Conservation (phyloP, 2,113 vertebrate genomes). For the Fulmarus glacialis region DNA sequence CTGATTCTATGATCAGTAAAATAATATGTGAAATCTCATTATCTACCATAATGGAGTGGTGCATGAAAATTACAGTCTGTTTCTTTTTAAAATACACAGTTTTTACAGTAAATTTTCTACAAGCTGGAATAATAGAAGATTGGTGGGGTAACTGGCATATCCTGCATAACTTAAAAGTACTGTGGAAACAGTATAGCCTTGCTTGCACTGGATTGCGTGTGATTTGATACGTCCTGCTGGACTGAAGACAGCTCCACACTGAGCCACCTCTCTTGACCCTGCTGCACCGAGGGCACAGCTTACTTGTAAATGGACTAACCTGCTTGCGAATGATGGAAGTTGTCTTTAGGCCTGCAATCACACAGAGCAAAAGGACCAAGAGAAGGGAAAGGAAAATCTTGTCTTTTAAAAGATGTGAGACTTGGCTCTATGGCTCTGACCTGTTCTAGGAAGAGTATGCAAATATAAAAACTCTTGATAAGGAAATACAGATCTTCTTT, state of each 20-base stretch:
- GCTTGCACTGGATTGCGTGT: neutral
- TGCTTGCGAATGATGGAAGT: neutral
- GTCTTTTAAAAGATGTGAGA: neutral
- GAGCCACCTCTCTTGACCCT: accelerated
- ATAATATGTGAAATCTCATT: slow-evolving; percentile 10
- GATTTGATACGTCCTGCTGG: neutral
- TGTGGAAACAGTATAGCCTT: neutral
- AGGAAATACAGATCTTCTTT: neutral
- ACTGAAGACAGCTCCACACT: neutral
- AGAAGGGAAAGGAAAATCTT: neutral
- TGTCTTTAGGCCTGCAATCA: neutral
- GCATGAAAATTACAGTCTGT: neutral
- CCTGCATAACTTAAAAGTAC: neutral
- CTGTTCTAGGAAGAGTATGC: neutral
- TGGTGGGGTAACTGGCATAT: neutral
- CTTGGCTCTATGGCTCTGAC: neutral
- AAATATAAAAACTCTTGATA: neutral
- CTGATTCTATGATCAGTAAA: neutral
- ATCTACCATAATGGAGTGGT: neutral
- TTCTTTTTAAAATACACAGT: neutral
- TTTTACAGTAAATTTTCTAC: neutral
- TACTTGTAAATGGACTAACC: neutral
- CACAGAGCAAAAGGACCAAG: neutral
- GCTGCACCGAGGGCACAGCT: neutral
- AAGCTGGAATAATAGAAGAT: neutral